phyloP scores from a whole-genome alignment of 2,113 vertebrate genomes.

The Hippocampus abdominalis region DNA sequence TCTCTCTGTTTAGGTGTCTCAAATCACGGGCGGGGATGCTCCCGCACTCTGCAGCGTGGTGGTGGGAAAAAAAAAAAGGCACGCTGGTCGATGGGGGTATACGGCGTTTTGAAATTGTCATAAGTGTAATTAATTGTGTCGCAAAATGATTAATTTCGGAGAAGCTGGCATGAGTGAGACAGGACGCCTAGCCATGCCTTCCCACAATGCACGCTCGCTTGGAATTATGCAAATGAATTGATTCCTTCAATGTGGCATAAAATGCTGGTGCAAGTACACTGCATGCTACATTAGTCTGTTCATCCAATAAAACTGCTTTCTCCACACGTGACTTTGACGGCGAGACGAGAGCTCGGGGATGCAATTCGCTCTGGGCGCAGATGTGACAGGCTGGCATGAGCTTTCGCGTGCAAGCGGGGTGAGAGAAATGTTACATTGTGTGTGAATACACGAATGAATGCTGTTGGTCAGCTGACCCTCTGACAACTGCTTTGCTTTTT shows the following conservation, averaged over 20 bases:
- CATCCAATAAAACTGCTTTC: conserved; percentile 91
- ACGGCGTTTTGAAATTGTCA: conserved; percentile 85
- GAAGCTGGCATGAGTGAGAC: conserved; percentile 77
- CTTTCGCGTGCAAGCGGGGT: conserved; percentile 30
- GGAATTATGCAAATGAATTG: conserved; percentile 99
- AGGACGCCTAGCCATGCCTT: conserved; percentile 86
- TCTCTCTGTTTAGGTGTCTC: conserved; percentile 91
- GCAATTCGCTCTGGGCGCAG: conserved; percentile 80
- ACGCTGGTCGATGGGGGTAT: conserved; percentile 85
- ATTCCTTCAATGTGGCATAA: conserved; percentile 99
- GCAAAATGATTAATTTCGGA: conserved; percentile 95
- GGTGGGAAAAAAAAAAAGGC: conserved; percentile 71
- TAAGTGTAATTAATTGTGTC: conserved; percentile 99
- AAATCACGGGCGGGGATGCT: conserved; percentile 84
- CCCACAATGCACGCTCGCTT: conserved; percentile 83
- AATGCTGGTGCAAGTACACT: conserved; percentile 93
- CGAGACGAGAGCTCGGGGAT: conserved; percentile 73
- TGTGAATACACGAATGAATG: conserved; percentile 13
- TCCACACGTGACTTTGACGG: conserved; percentile 74
- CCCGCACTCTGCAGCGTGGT: conserved; percentile 79
- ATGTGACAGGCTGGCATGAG: conserved; percentile 69
- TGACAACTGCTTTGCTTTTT: conserved; percentile 6
- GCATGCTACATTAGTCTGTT: conserved; percentile 99
- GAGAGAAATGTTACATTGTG: conserved; percentile 11
- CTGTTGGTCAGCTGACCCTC: conserved; percentile 43